Percentiles rank a stretch among this genome's conserved stretches.
Evolutionary conservation across 2,888 invertebrate species (phyloP).

Genomic region (Phengaris arion): DNA sequence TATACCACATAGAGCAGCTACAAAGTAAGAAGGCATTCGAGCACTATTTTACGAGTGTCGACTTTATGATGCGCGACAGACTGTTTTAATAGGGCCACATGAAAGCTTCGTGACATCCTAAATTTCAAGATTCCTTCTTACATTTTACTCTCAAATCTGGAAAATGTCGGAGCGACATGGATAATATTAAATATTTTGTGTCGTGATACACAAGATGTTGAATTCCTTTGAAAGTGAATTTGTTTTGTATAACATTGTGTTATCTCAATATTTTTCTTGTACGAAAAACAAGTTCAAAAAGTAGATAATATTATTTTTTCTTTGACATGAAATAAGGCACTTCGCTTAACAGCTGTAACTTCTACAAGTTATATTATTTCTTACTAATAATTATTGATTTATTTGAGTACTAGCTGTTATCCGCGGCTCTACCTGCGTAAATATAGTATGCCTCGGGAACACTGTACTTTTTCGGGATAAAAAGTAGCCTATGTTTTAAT

Average conservation of each 20-base stretch:
- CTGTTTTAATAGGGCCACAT: slow-evolving; percentile 27
- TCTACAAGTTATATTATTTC: neutral
- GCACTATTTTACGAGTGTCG: slow-evolving; percentile 36
- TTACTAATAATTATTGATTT: neutral
- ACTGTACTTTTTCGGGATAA: too few species aligned
- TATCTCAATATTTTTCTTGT: neutral
- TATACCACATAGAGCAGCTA: slow-evolving; percentile 8
- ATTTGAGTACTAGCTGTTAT: neutral
- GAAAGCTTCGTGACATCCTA: slow-evolving; percentile 21
- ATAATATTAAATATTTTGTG: slow-evolving; percentile 17
- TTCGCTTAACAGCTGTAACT: neutral
- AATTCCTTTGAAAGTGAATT: slow-evolving; percentile 18
- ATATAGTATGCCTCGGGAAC: too few species aligned
- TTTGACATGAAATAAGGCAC: neutral
- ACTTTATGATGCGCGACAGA: slow-evolving; percentile 39
- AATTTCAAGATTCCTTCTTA: slow-evolving; percentile 17
- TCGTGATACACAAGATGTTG: slow-evolving; percentile 12
- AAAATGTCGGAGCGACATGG: neutral
- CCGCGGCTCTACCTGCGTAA: too few species aligned
- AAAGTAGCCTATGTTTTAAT: too few species aligned
- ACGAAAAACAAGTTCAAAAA: neutral
- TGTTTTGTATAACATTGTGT: neutral
- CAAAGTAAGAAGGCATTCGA: slow-evolving; percentile 31
- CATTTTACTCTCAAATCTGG: slow-evolving; percentile 18
- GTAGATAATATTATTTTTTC: too few species aligned